These are phyloP conservation scores for Pseudanteris insignis DNA, from an alignment of 2,888 invertebrate species.

Conservation along the genomic window DNA sequence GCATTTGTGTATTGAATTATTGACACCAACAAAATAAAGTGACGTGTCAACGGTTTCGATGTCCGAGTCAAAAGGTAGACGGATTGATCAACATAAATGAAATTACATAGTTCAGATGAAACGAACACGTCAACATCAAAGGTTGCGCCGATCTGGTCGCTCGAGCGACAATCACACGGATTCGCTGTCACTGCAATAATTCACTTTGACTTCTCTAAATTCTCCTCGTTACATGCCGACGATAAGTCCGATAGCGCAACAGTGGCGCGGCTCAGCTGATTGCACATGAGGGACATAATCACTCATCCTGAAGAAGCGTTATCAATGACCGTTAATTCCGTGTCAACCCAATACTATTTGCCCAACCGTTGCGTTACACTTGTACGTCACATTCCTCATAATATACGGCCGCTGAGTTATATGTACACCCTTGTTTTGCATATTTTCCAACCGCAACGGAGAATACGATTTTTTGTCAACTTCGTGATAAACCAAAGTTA, in stretches of 20 bases:
- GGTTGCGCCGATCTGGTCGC: conserved; percentile 34
- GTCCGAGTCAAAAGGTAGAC: conserved; percentile 10
- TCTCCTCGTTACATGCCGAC: conserved; percentile 47
- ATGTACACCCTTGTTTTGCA: conserved; percentile 18
- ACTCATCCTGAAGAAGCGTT: conserved; percentile 41
- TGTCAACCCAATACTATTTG: conserved; percentile 30
- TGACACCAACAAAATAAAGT: too few relatives aligned
- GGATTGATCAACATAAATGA: conserved; percentile 32
- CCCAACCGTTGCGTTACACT: conserved; percentile 26
- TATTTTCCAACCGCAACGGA: conserved; percentile 14
- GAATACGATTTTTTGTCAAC: too few relatives aligned
- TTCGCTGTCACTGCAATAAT: conserved; percentile 42
- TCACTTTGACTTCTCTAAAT: conserved; percentile 47
- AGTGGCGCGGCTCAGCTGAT: conserved; percentile 38
- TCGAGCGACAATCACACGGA: conserved; percentile 41
- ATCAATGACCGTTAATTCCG: conserved; percentile 40
- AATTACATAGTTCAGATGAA: conserved; percentile 38
- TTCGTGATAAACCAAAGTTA: background rate
- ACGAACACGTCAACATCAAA: conserved; percentile 40
- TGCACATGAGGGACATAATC: conserved; percentile 41
- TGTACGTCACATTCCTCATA: conserved; percentile 26
- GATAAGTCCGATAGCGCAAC: conserved; percentile 41
- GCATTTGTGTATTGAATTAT: too few relatives aligned
- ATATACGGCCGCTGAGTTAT: conserved; percentile 18
- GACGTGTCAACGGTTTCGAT: too few relatives aligned